These are phyloP conservation scores for Julus scandinavius DNA, from an alignment of 2,888 invertebrate species.

Conservation along the genomic window DNA sequence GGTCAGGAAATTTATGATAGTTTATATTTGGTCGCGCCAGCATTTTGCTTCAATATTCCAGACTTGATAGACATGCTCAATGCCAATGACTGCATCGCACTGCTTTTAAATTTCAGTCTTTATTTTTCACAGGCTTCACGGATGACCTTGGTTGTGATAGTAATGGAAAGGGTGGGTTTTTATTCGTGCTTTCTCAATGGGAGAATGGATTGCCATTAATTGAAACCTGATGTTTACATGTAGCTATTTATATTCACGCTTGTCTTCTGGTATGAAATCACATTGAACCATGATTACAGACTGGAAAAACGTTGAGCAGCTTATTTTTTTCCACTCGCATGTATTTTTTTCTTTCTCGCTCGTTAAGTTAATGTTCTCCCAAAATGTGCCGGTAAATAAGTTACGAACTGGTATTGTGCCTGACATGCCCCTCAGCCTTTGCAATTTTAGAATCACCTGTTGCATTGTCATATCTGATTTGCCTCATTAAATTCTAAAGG, in stretches of 20 bases:
- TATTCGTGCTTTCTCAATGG: not conserved
- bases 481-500: not conserved
- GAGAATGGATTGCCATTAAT: constrained; percentile 1
- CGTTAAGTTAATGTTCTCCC: not conserved
- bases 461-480: not conserved
- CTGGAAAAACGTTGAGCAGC: not conserved
- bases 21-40: too few species aligned
- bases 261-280: not conserved
- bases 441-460: not conserved
- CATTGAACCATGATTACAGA: not conserved
- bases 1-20: too few species aligned
- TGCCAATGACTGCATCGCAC: not conserved
- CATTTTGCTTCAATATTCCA: too few species aligned
- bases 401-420: not conserved
- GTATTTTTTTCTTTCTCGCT: not conserved
- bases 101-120: not conserved
- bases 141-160: not conserved
- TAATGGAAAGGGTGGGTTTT: not conserved
- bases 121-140: not conserved
- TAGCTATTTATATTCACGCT: not conserved
- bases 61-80: not conserved
- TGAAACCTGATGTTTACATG: not conserved
- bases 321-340: not conserved
- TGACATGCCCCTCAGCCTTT: not conserved
- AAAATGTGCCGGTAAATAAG: not conserved